Evolutionary conservation across 2,797 vertebrate genomes (phyloP), one percentile per base, ranked within the genome.

Genomic region (Garrulus glandarius): DNA sequence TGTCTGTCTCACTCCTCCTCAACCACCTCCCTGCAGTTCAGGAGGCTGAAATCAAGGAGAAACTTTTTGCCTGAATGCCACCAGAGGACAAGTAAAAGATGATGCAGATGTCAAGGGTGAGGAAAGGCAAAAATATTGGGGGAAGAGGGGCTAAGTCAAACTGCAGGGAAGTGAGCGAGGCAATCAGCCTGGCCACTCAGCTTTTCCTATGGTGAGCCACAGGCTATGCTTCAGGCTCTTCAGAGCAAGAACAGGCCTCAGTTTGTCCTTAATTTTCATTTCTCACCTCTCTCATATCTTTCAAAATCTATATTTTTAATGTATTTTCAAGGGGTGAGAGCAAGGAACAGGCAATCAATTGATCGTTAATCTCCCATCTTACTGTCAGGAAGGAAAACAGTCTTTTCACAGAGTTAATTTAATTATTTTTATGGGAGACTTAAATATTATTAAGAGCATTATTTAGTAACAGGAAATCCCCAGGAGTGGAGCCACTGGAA

Each of bases 361-460:
- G 64, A 87, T 79, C 57, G 16, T 90, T 93, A 81, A 86, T 82
- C 72, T 86, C 69, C 34, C 59, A 72, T 92, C 59, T 67, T 34
- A 27, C 41, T 63, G 47, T 82, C 79, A 84, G 90, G 79, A 95
- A 90, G 77, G 65, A 93, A 93, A 94, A 92, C 22, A 82, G 14
- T 21, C 50, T 92, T 92, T 90, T 0, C 0, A 65, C 82, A 82
- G 64, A 88, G 74, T 65, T 92, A 93, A 96, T 92, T 76, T 72
- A 81, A 93, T 94, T 95, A 72, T 84, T 95, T 96, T 95, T 92
- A 92, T 84, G 39, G 21, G 50, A 84, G 23, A 64, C 10, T 80
- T 95, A 86, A 93, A 81, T 92, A 82, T 69, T 70, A 44, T 81
- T 78, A 93, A 59, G 43, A 55, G 11, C 29, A 88, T 86, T 95